Evolutionary conservation across 1,140 invertebrate species (phyloP).

Genomic region (Trialeurodes vaporariorum): DNA sequence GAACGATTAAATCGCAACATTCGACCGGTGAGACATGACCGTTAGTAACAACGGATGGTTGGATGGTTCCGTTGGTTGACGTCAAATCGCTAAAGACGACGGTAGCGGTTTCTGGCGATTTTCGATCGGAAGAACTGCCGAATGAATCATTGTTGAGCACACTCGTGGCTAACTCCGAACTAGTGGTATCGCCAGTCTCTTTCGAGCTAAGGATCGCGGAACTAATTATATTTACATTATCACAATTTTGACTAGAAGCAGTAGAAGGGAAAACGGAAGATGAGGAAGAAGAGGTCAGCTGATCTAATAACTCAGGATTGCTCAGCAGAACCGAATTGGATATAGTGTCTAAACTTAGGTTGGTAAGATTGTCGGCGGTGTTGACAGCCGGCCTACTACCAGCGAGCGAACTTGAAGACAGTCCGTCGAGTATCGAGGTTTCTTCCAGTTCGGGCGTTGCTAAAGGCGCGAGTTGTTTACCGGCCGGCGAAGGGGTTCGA

Average conservation of each 20-base stretch:
- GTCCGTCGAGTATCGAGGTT: slow-evolving; percentile 4
- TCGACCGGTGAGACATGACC: background rate
- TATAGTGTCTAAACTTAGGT: background rate
- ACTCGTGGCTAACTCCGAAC: slow-evolving; percentile 3
- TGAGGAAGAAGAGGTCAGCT: background rate
- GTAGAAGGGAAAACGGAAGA: background rate
- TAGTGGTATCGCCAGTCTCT: slow-evolving; percentile 12
- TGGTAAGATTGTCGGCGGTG: slow-evolving; percentile 1
- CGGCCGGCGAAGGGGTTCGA: slow-evolving; percentile 4
- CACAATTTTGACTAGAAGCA: slow-evolving; percentile 14
- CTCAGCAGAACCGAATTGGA: background rate
- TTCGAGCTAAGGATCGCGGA: background rate
- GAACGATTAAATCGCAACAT: background rate
- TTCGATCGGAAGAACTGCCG: background rate
- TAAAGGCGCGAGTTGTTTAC: background rate
- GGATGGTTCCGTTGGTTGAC: background rate
- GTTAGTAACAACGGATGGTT: background rate
- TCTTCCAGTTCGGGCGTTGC: slow-evolving; percentile 1
- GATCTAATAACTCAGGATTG: background rate
- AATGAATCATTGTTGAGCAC: background rate
- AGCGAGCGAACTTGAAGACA: too few species aligned
- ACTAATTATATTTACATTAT: slow-evolving; percentile 1
- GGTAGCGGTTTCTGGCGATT: background rate
- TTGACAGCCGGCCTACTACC: background rate
- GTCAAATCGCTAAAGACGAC: background rate